These are phyloP conservation scores for Cynopterus brachyotis DNA, from an alignment of 2,113 vertebrate genomes.

Conservation along the genomic window DNA sequence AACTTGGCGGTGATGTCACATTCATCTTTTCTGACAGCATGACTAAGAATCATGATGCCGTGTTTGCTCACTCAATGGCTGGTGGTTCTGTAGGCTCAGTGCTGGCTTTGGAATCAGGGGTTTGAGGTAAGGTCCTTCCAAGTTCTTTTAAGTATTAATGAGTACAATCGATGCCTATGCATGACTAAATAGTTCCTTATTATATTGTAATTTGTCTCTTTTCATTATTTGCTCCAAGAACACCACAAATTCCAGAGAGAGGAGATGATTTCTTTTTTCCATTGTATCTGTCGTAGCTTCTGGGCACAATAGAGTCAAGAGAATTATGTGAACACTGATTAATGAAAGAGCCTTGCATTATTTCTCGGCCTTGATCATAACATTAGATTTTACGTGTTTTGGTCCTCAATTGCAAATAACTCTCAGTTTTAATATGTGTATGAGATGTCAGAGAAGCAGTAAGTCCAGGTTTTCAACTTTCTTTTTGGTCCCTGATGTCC, in stretches of 20 bases:
- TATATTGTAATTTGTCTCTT: background rate
- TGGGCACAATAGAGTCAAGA: background rate
- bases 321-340: background rate
- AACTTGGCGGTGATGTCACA: slow-evolving; percentile 6
- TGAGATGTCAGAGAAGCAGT: background rate
- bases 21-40: slow-evolving; percentile 46
- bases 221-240: background rate
- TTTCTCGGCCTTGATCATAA: background rate
- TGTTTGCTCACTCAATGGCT: background rate
- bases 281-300: background rate
- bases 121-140: background rate
- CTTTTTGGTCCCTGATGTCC: background rate
- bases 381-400: background rate
- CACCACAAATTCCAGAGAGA: background rate
- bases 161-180: background rate
- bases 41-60: background rate
- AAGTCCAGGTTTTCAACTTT: background rate
- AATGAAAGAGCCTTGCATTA: background rate
- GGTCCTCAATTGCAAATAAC: background rate
- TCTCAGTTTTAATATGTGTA: background rate
- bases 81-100: background rate
- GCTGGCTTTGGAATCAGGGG: background rate
- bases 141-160: background rate
- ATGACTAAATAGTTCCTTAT: background rate
- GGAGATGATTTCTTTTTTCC: background rate